Percentiles rank a stretch among this genome's conserved stretches.
phyloP scores from a whole-genome alignment of 2,797 vertebrate genomes.

The Microtus californicus region DNA sequence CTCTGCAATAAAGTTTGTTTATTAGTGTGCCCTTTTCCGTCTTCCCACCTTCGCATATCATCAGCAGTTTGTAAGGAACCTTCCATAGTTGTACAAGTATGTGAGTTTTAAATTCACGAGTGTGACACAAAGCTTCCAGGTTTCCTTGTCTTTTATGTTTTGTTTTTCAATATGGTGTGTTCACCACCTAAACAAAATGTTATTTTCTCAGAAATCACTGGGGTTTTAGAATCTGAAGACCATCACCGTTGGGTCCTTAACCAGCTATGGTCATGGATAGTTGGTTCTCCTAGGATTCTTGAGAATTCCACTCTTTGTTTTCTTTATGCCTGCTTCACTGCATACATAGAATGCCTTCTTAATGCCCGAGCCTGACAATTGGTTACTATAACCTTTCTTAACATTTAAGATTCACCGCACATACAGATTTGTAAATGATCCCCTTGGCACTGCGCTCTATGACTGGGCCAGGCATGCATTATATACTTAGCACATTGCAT shows the following conservation, averaged over 20 bases:
- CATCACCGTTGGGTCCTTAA: not conserved
- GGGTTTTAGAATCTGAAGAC: constrained; percentile 12
- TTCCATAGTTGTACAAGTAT: not conserved
- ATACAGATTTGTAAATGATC: not conserved
- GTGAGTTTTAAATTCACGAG: not conserved
- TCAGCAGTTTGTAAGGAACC: not conserved
- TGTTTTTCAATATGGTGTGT: not conserved
- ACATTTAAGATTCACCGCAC: constrained; percentile 27
- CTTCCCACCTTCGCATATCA: not conserved
- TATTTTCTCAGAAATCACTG: not conserved
- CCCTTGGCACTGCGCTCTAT: not conserved
- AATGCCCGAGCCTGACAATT: not conserved
- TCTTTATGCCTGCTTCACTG: not conserved
- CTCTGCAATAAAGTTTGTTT: not conserved
- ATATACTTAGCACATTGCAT: not conserved
- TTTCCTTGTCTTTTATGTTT: not conserved
- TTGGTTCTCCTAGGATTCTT: not conserved
- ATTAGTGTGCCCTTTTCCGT: not conserved
- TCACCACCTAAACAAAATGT: not conserved
- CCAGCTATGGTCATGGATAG: not conserved
- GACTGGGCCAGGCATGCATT: not conserved
- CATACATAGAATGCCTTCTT: not conserved
- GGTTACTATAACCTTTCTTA: constrained; percentile 25
- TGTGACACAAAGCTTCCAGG: not conserved
- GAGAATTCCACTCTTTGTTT: not conserved